Percentiles rank a stretch among this genome's conserved stretches.
phyloP scores from a whole-genome alignment of 2,797 vertebrate genomes.

The Cheirogaleus major region DNA sequence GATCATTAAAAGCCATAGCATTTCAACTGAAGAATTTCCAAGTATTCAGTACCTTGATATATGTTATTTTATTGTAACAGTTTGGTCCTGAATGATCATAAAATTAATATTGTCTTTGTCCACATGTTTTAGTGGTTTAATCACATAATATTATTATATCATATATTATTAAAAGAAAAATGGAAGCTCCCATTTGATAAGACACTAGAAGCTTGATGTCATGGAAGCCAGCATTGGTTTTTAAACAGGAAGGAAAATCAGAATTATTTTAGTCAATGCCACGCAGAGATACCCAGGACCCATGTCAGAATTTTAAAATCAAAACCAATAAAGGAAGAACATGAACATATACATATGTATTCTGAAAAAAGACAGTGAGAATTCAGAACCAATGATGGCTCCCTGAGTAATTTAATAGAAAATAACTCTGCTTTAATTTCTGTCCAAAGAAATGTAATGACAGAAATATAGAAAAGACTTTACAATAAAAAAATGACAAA shows the following conservation, averaged over 20 bases:
- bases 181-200: background rate
- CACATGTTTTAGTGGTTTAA: background rate
- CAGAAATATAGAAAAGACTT: background rate
- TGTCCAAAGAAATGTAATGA: background rate
- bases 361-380: background rate
- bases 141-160: background rate
- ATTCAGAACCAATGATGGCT: background rate
- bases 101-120: background rate
- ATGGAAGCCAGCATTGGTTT: background rate
- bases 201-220: background rate
- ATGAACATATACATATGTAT: background rate
- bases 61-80: background rate
- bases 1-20: background rate
- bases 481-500: background rate
- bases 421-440: background rate
- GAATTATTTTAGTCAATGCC: background rate
- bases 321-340: background rate
- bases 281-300: background rate
- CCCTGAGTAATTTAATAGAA: background rate
- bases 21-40: conserved; percentile 8
- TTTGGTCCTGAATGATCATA: conserved; percentile 13
- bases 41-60: background rate
- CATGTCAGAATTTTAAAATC: background rate
- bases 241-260: background rate
- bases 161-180: conserved; percentile 28